Base-by-base conservation (phyloP, 2,888 invertebrate species). In the Aleiodes leptofemur region DNA sequence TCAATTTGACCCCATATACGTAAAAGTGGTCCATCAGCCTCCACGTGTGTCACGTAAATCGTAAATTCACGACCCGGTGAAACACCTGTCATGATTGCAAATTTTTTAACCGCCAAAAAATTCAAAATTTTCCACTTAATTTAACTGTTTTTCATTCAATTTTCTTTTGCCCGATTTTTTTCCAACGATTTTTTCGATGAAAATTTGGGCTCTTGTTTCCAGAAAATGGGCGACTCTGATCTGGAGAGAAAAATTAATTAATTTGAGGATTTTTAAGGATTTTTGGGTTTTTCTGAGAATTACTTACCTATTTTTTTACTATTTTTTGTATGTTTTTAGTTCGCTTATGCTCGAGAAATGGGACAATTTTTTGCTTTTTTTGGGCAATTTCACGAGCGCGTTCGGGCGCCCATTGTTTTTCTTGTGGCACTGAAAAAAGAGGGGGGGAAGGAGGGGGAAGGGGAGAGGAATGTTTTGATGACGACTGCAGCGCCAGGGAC, bases 1-100 rank as follows among this genome's bases (percentile, higher is more conserved):
- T 94, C 93, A 0, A 91, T 90, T 88, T 95, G 95, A 38, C 94
- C 95, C 91, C 93, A 94, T 85, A 96, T 90, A 90, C 93, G 94
- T 76, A 96, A 89, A 85, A 94, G 93, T 75, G 92, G 92, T 43
- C 94, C 93, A 77, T 94, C 93, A 69, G 92, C 92, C 84, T 95
- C 94, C 78, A 95, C 91, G 90, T 93, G 92, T 78, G 94, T 95
- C 83, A 94, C 92, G 81, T 90, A 91, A 66, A 93, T 89, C 1
- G 73, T 56, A 29, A 83, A 79, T 23, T 73, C 77, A n/a, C 76
- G 55, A 48, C 78, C 79, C 48, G 74, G 78, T 59, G 59, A 59
- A 14, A 74, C 34, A 66, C 78, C 81, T 78, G 78, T 80, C 82
- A 82, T 82, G 34, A 34, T 4, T 34, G 34, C 34, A 4, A 6